These are phyloP conservation scores for Petrolisthes cinctipes DNA, from an alignment of 2,888 invertebrate species.

Conservation along the genomic window DNA sequence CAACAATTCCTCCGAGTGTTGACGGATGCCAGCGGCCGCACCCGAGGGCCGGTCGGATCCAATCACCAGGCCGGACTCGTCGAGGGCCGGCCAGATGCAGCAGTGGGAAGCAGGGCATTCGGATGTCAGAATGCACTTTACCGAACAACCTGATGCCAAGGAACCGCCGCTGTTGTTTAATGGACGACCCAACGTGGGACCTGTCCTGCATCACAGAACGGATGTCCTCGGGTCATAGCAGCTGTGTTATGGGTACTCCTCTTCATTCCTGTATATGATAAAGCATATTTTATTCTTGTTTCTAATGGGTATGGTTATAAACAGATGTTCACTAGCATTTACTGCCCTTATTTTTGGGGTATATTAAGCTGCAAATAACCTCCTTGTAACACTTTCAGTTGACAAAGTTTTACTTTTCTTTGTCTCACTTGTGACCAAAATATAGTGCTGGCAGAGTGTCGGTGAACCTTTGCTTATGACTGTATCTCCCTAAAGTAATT, in stretches of 20 bases:
- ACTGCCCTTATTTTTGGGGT: too few relatives aligned
- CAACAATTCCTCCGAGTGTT: constrained; percentile 60
- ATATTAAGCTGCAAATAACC: too few relatives aligned
- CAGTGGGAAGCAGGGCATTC: too few relatives aligned
- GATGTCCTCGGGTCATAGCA: neutral
- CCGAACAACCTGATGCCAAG: too few relatives aligned
- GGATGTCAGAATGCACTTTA: too few relatives aligned
- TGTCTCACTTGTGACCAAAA: too few relatives aligned
- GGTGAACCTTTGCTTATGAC: neutral
- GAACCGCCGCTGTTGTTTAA: neutral
- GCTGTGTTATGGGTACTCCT: constrained; percentile 23
- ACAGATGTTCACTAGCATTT: neutral
- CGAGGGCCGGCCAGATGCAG: neutral
- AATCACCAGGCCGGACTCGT: neutral
- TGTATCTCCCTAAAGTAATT: constrained; percentile 28
- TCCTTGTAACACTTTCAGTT: too few relatives aligned
- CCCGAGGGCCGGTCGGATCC: neutral
- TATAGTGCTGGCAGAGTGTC: too few relatives aligned
- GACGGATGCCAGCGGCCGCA: constrained; percentile 6
- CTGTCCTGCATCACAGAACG: neutral
- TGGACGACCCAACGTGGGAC: neutral
- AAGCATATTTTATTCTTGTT: constrained; percentile 13
- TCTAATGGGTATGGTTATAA: constrained; percentile 6
- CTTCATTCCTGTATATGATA: constrained; percentile 52
- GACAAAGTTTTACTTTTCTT: too few relatives aligned